Evolutionary conservation across 2,888 invertebrate species (phyloP).

Genomic region (Ceraclea dissimilis): DNA sequence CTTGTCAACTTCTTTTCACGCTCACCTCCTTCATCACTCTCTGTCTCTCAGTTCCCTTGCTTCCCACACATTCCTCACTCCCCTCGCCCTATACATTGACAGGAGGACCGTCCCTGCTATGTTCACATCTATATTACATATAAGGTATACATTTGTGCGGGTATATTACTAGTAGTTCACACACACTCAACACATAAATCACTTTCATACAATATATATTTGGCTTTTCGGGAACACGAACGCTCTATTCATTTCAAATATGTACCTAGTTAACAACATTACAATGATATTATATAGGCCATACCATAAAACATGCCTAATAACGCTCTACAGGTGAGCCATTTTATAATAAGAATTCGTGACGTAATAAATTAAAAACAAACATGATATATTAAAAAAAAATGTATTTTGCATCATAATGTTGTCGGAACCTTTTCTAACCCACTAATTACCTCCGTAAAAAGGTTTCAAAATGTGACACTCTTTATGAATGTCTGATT

Average conservation of each 20-base stretch:
- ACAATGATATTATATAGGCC: background rate
- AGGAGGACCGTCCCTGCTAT: background rate
- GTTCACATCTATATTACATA: too few species aligned
- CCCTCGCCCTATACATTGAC: background rate
- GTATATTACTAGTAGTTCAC: background rate
- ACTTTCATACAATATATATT: slow-evolving; percentile 21
- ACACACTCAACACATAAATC: slow-evolving; percentile 18
- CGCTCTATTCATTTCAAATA: slow-evolving; percentile 22
- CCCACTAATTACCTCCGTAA: too few species aligned
- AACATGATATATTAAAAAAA: too few species aligned
- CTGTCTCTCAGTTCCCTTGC: background rate
- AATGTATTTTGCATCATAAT: too few species aligned
- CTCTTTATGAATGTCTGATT: too few species aligned
- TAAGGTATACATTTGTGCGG: too few species aligned
- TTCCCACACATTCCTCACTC: background rate
- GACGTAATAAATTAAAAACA: too few species aligned
- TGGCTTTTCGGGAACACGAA: slow-evolving; percentile 24
- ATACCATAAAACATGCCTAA: too few species aligned
- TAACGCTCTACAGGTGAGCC: too few species aligned
- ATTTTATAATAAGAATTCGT: too few species aligned
- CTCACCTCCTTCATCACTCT: background rate
- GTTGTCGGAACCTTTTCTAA: too few species aligned
- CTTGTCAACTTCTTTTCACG: slow-evolving; percentile 1
- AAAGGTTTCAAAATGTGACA: too few species aligned
- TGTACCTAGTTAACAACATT: slow-evolving; percentile 20